These are phyloP conservation scores for Cygnus atratus DNA, from an alignment of 2,113 vertebrate genomes.

Conservation along the genomic window DNA sequence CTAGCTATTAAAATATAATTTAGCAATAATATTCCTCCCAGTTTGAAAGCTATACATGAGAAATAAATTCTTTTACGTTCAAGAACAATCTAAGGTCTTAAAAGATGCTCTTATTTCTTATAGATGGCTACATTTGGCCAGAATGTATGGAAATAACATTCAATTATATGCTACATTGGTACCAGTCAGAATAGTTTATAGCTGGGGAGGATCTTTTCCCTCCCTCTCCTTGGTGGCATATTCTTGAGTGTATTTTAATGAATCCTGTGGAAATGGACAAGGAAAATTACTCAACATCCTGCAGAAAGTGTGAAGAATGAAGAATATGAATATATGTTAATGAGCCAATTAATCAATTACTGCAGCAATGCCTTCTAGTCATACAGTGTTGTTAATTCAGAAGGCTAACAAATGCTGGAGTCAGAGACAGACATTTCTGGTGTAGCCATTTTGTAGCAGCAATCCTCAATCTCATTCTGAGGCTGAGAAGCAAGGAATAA, in stretches of 20 bases:
- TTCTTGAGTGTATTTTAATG: conserved; percentile 40
- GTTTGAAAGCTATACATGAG: conserved; percentile 22
- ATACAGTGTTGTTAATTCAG: not conserved
- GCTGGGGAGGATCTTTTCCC: conserved; percentile 44
- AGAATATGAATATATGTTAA: not conserved
- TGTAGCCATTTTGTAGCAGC: conserved; percentile 52
- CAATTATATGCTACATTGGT: conserved; percentile 68
- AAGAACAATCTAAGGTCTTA: conserved; percentile 2
- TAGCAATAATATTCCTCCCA: conserved; percentile 53
- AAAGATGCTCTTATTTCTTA: conserved; percentile 26
- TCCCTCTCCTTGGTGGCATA: not conserved
- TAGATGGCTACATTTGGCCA: conserved; percentile 30
- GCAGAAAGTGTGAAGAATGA: not conserved
- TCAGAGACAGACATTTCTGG: not conserved
- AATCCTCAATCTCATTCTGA: not conserved
- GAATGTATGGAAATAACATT: conserved; percentile 56
- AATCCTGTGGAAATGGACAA: not conserved
- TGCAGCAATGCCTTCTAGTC: not conserved
- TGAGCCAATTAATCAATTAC: conserved; percentile 30
- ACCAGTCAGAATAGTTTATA: conserved; percentile 62
- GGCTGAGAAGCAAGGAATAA: not conserved
- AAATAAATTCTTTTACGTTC: conserved; percentile 42
- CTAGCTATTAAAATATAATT: conserved; percentile 68
- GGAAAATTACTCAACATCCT: not conserved
- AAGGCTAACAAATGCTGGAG: not conserved